These are phyloP conservation scores for Sapayoa aenigma DNA, from an alignment of 2,113 vertebrate species.

Conservation along the genomic window DNA sequence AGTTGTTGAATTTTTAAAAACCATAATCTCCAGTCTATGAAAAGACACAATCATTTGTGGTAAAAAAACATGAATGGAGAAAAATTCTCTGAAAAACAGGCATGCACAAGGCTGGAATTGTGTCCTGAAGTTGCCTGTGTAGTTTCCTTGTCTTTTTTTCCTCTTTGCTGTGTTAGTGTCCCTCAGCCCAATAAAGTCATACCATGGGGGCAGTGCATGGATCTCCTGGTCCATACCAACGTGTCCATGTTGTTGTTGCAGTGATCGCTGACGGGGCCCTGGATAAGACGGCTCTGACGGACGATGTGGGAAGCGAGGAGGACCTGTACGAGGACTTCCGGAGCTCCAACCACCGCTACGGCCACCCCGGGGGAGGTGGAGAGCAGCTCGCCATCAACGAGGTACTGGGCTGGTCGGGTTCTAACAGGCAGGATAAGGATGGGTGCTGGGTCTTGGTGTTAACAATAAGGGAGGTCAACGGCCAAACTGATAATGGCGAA, in stretches of 20 bases:
- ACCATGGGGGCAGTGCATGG: neutral
- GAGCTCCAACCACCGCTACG: constrained; percentile 84
- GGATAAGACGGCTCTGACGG: constrained; percentile 74
- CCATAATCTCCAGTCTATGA: neutral
- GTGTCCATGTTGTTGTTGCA: constrained; percentile 42
- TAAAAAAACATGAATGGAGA: neutral
- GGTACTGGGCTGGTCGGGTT: constrained; percentile 64
- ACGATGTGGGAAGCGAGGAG: constrained; percentile 87
- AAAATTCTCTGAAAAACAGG: neutral
- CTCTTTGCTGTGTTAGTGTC: neutral
- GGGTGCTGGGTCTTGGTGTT: neutral
- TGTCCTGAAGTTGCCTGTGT: neutral
- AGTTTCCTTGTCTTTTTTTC: neutral
- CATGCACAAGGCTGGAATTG: neutral
- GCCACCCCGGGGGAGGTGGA: constrained; percentile 87
- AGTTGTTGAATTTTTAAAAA: neutral
- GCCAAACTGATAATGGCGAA: neutral
- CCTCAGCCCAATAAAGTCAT: neutral
- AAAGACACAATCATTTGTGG: neutral
- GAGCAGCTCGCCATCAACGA: constrained; percentile 97
- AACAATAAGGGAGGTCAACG: neutral
- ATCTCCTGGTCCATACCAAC: neutral
- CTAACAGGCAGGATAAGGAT: neutral
- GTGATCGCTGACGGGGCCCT: constrained; percentile 81
- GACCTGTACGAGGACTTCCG: constrained; percentile 89